Evolutionary conservation across 2,797 vertebrate genomes (phyloP).

Genomic region (Melanotaenia trifasciata): DNA sequence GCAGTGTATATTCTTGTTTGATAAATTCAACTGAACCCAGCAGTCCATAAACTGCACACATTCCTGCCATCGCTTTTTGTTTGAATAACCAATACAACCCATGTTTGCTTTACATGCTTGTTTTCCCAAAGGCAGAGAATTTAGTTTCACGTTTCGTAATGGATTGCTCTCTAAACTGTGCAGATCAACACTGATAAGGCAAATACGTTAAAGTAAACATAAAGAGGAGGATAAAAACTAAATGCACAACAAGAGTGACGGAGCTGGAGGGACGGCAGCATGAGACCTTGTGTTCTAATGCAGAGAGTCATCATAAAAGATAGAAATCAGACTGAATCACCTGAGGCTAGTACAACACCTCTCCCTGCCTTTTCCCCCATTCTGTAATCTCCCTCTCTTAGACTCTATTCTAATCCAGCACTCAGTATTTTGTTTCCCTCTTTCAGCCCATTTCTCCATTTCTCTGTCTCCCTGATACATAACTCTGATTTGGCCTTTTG

Average conservation of each 20-base stretch:
- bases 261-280: conserved; percentile 25
- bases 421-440: conserved; percentile 29
- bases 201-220: conserved; percentile 9
- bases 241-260: conserved; percentile 7
- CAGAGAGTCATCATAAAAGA: conserved; percentile 62
- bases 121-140: conserved; percentile 7
- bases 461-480: conserved; percentile 44
- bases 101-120: not conserved
- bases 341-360: conserved; percentile 63
- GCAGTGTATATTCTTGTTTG: not conserved
- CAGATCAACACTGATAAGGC: conserved; percentile 1
- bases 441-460: conserved; percentile 40
- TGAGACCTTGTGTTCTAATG: conserved; percentile 63
- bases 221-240: conserved; percentile 20
- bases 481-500: conserved; percentile 59
- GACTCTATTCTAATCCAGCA: conserved; percentile 50
- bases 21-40: not conserved
- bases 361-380: conserved; percentile 3
- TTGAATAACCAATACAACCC: not conserved
- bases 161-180: not conserved
- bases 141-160: conserved; percentile 2
- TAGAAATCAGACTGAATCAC: conserved; percentile 60
- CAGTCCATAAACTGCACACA: not conserved
- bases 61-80: not conserved
- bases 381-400: conserved; percentile 29